phyloP scores from a whole-genome alignment of 2,888 invertebrate species.

The Philonicus albiceps region DNA sequence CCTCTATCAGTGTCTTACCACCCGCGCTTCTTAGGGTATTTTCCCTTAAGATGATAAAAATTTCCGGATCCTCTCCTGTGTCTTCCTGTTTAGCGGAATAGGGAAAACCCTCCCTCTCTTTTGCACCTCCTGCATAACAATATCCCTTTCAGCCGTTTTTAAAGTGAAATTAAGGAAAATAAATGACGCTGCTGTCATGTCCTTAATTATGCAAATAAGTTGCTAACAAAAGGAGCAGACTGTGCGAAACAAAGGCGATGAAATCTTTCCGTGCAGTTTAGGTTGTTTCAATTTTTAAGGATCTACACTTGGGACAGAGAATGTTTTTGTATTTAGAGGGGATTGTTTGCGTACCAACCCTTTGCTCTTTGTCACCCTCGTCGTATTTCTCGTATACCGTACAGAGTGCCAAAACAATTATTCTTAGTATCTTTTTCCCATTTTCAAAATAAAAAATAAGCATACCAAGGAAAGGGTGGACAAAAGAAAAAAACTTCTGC shows the following conservation, averaged over 20 bases:
- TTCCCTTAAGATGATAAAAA: constrained; percentile 19
- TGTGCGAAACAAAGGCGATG: constrained; percentile 3
- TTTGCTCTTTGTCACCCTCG: not conserved
- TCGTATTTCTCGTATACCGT: not conserved
- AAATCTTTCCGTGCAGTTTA: constrained; percentile 7
- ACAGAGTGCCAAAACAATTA: not conserved
- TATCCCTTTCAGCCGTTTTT: constrained; percentile 26
- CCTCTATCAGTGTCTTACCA: not conserved
- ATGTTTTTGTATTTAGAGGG: not conserved
- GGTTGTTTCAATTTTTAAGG: constrained; percentile 8
- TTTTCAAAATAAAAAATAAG: not conserved
- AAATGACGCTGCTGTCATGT: constrained; percentile 47
- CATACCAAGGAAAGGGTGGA: not conserved
- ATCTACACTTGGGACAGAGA: not conserved
- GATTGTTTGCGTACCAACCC: constrained; percentile 12
- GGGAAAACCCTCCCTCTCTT: not conserved
- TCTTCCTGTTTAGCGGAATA: not conserved
- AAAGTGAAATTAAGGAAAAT: constrained; percentile 47
- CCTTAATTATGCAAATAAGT: constrained; percentile 49
- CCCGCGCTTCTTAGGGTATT: not conserved
- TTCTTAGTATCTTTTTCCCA: not conserved
- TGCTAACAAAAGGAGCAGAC: constrained; percentile 30
- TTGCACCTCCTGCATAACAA: constrained; percentile 29
- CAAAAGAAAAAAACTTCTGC: not conserved
- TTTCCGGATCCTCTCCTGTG: not conserved